These are phyloP conservation scores for Takifugu ocellatus DNA, from an alignment of 2,797 vertebrate genomes.

Conservation along the genomic window DNA sequence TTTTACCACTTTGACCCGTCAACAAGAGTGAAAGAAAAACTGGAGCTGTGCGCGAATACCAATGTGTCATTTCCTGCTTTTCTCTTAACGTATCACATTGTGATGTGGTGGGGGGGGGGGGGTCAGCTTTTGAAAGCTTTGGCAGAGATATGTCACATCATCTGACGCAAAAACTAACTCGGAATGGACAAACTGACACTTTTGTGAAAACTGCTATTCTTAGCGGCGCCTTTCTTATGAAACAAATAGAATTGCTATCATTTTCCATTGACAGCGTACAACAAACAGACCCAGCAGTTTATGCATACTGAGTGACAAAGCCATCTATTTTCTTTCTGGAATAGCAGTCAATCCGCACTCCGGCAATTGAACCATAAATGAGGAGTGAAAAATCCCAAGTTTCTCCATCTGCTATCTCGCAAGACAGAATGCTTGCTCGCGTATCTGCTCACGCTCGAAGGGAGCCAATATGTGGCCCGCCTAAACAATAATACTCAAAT, in stretches of 20 bases:
- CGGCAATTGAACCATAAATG: constrained; percentile 76
- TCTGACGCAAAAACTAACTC: constrained; percentile 58
- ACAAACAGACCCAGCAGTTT: constrained; percentile 66
- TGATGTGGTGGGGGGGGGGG: constrained; percentile 19
- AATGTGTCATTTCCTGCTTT: constrained; percentile 28
- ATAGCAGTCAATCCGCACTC: constrained; percentile 70
- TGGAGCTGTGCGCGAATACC: constrained; percentile 1
- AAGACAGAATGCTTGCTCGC: constrained; percentile 73
- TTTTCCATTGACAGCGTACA: constrained; percentile 69
- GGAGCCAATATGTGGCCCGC: constrained; percentile 42
- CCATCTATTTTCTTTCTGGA: constrained; percentile 72
- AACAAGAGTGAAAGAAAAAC: constrained; percentile 1
- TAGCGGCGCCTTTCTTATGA: constrained; percentile 63
- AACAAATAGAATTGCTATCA: constrained; percentile 73
- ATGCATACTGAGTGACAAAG: constrained; percentile 77
- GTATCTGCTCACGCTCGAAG: constrained; percentile 70
- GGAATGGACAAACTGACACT: constrained; percentile 65
- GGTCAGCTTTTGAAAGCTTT: constrained; percentile 48
- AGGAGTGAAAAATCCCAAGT: constrained; percentile 72
- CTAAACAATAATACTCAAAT: constrained; percentile 63
- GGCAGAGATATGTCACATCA: constrained; percentile 47
- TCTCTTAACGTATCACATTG: constrained; percentile 58
- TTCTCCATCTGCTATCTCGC: constrained; percentile 66
- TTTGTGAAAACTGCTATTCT: constrained; percentile 60
- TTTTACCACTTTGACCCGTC: constrained; percentile 17